Conservation (phyloP, 2,797 vertebrate species). For the Apogon talboti region DNA sequence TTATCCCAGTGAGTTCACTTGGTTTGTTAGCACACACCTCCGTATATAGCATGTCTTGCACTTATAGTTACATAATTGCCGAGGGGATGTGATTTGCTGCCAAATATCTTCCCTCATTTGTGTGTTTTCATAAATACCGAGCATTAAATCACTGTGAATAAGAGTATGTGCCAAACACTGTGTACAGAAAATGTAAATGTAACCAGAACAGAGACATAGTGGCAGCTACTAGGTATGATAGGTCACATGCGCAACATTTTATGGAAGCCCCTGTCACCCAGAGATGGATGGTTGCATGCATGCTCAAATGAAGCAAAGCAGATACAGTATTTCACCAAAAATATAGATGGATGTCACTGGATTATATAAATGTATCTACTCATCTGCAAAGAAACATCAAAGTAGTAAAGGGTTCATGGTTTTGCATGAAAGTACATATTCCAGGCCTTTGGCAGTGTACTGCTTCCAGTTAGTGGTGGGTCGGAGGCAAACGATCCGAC, state of each 20-base stretch:
- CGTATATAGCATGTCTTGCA: constrained; percentile 6
- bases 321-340: too few relatives aligned
- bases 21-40: constrained; percentile 2
- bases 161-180: constrained; percentile 19
- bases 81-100: background rate
- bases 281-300: too few relatives aligned
- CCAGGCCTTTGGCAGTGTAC: too few relatives aligned
- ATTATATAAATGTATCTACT: too few relatives aligned
- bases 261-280: too few relatives aligned
- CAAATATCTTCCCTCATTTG: constrained; percentile 17
- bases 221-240: constrained; percentile 12
- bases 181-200: constrained; percentile 18
- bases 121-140: constrained; percentile 23
- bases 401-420: too few relatives aligned
- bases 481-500: too few relatives aligned
- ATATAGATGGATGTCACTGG: too few relatives aligned
- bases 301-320: too few relatives aligned
- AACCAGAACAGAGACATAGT: background rate
- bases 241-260: background rate
- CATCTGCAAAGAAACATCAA: too few relatives aligned
- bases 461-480: too few relatives aligned
- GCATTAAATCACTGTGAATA: constrained; percentile 16
- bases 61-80: constrained; percentile 24
- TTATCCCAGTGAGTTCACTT: background rate
- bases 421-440: too few relatives aligned